Conservation (phyloP, 2,113 vertebrate genomes). For the Semnopithecus entellus region DNA sequence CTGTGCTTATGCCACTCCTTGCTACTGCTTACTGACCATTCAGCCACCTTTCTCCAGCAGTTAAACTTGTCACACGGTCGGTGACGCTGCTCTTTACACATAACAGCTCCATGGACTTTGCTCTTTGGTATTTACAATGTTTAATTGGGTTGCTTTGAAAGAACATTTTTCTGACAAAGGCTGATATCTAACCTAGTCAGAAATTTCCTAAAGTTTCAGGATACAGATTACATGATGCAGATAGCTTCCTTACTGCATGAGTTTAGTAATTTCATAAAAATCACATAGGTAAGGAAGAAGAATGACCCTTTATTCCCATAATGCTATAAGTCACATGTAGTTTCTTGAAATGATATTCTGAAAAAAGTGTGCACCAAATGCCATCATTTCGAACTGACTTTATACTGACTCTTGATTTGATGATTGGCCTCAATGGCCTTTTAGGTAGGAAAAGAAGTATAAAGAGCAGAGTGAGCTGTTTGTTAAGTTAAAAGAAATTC, state of each 20-base stretch:
- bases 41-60: neutral
- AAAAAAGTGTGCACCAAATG: neutral
- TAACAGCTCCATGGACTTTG: neutral
- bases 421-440: neutral
- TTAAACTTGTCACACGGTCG: neutral
- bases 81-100: neutral
- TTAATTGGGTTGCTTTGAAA: neutral
- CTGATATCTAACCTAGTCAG: neutral
- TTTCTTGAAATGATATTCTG: constrained; percentile 4
- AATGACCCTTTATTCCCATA: neutral
- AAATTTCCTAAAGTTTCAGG: constrained; percentile 20
- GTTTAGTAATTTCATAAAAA: constrained; percentile 21
- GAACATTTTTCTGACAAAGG: neutral
- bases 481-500: neutral
- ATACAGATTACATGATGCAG: neutral
- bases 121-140: neutral
- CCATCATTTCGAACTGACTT: neutral
- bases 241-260: neutral
- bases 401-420: neutral
- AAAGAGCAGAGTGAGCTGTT: neutral
- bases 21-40: neutral
- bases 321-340: neutral
- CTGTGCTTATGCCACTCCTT: neutral
- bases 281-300: neutral
- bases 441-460: neutral